Conservation (phyloP, 2,888 invertebrate species). For the Limnephilus rhombicus region DNA sequence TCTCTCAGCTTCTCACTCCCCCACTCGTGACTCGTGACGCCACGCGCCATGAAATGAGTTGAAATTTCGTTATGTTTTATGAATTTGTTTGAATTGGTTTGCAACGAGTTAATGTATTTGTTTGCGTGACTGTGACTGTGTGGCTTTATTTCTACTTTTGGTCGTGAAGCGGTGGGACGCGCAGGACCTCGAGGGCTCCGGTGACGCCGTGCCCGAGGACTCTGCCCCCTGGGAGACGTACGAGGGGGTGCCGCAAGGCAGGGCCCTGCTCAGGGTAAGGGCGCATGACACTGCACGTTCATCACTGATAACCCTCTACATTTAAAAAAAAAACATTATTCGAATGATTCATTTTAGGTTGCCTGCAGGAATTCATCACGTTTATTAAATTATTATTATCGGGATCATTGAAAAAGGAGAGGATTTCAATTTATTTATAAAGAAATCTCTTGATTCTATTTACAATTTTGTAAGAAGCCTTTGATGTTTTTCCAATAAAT, state of each 20-base stretch:
- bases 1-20: not conserved
- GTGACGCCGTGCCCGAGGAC: conserved; percentile 68
- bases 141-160: conserved; percentile 51
- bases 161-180: conserved; percentile 46
- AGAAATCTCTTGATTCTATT: not conserved
- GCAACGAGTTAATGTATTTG: not conserved
- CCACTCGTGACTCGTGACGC: not conserved
- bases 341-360: conserved; percentile 7
- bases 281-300: conserved; percentile 44
- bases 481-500: not conserved
- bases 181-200: conserved; percentile 66
- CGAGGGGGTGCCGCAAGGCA: conserved; percentile 71
- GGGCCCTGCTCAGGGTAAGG: conserved; percentile 69
- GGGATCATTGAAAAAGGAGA: not conserved
- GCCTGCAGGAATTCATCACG: conserved; percentile 31
- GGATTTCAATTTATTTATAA: not conserved
- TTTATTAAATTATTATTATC: not conserved
- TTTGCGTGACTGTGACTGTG: conserved; percentile 16
- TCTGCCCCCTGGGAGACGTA: conserved; percentile 65
- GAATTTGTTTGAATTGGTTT: not conserved
- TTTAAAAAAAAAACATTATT: not conserved
- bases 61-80: not conserved
- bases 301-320: conserved; percentile 33
- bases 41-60: not conserved
- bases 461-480: not conserved